phyloP scores from a whole-genome alignment of 2,113 vertebrate species.

The Meleagris gallopavo region DNA sequence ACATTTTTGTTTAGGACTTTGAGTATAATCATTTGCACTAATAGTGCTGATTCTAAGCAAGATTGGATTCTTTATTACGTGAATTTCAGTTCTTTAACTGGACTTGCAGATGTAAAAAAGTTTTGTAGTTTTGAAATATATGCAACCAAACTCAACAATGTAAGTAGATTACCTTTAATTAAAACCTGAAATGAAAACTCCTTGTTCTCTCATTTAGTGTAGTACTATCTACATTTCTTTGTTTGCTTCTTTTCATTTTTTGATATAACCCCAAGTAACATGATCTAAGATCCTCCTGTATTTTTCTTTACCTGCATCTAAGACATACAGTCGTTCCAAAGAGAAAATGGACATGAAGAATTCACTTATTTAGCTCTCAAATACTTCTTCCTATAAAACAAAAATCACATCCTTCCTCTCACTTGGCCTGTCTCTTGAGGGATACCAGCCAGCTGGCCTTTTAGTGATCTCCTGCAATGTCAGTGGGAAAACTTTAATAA shows the following conservation, averaged over 20 bases:
- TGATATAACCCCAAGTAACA: not conserved
- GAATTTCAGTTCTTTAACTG: not conserved
- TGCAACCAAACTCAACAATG: not conserved
- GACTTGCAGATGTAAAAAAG: not conserved
- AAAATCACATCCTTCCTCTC: not conserved
- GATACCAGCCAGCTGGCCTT: slow-evolving; percentile 75
- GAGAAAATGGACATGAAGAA: not conserved
- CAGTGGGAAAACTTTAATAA: slow-evolving; percentile 33
- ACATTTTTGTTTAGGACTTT: not conserved
- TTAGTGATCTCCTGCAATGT: slow-evolving; percentile 66
- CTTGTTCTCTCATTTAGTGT: not conserved
- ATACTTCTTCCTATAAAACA: not conserved
- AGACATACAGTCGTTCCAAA: not conserved
- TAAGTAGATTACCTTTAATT: not conserved
- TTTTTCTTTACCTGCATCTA: not conserved
- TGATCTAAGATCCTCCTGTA: not conserved
- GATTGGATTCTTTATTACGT: not conserved
- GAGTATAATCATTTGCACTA: not conserved
- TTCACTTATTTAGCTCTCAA: not conserved
- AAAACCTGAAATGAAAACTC: not conserved
- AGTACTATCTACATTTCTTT: not conserved
- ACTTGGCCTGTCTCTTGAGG: not conserved
- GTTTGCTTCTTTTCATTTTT: not conserved
- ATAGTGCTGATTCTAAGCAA: not conserved
- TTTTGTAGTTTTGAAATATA: not conserved